Conservation (phyloP, 2,888 invertebrate species). For the Callinectes sapidus region DNA sequence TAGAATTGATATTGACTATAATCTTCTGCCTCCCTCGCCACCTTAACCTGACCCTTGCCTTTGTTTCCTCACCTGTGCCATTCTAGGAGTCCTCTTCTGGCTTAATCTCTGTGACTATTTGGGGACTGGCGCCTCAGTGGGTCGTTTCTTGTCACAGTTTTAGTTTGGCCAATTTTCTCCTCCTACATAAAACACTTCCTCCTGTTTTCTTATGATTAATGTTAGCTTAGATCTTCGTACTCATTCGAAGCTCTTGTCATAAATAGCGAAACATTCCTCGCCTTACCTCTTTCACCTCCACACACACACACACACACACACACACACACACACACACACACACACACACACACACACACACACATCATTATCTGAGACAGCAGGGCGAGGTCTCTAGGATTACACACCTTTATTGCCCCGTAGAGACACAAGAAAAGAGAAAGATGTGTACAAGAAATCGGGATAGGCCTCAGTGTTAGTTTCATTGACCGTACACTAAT, state of each 20-base stretch:
- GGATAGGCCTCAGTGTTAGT: not conserved
- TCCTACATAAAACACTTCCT: too few relatives aligned
- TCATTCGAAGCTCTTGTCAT: not conserved
- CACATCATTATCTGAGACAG: not conserved
- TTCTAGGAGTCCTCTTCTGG: too few relatives aligned
- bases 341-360: constrained; percentile 1
- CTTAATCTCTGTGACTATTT: too few relatives aligned
- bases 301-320: not conserved
- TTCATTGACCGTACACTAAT: too few relatives aligned
- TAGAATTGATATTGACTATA: not conserved
- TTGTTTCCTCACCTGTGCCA: not conserved
- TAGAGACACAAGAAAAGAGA: not conserved
- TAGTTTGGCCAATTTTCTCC: too few relatives aligned
- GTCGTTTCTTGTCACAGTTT: too few relatives aligned
- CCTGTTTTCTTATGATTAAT: too few relatives aligned
- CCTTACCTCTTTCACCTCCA: not conserved
- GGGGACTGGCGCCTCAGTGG: too few relatives aligned
- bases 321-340: constrained; percentile 1
- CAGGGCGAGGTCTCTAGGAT: not conserved
- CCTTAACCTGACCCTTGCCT: not conserved
- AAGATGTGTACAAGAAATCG: not conserved
- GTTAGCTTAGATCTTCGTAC: too few relatives aligned
- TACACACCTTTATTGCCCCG: not conserved
- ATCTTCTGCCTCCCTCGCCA: not conserved
- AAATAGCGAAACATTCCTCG: not conserved